Evolutionary conservation across 2,113 vertebrate genomes (phyloP).

Genomic region (Loxodonta africana): DNA sequence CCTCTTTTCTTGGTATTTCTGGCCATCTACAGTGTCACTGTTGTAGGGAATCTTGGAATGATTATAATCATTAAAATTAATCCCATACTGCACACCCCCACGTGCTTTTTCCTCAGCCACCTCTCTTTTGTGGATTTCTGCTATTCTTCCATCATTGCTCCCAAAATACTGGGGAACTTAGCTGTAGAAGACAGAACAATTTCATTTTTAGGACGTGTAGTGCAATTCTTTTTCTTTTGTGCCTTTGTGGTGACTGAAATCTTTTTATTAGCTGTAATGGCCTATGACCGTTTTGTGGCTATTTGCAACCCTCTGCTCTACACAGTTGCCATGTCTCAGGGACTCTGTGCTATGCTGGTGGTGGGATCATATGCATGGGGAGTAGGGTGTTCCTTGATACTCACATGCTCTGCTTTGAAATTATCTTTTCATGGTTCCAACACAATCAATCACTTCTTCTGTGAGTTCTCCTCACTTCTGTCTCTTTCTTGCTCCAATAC

Average conservation of each 20-base stretch:
- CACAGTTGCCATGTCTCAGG: constrained; percentile 62
- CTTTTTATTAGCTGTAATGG: constrained; percentile 69
- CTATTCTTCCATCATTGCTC: constrained; percentile 69
- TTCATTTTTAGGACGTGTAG: constrained; percentile 64
- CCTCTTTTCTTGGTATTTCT: constrained; percentile 68
- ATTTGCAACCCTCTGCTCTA: constrained; percentile 77
- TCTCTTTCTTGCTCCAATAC: constrained; percentile 76
- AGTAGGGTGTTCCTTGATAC: constrained; percentile 43
- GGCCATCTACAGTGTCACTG: constrained; percentile 40
- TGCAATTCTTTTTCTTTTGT: constrained; percentile 73
- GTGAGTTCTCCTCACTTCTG: constrained; percentile 78
- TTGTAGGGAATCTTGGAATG: constrained; percentile 72
- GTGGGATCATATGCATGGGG: constrained; percentile 1
- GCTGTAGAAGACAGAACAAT: constrained; percentile 55
- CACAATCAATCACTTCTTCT: constrained; percentile 79
- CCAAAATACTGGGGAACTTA: constrained; percentile 67
- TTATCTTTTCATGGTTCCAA: constrained; percentile 73
- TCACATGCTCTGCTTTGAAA: constrained; percentile 58
- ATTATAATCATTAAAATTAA: constrained; percentile 67
- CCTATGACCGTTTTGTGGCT: constrained; percentile 71
- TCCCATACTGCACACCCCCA: constrained; percentile 63
- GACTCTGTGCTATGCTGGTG: constrained; percentile 49
- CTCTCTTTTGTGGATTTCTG: constrained; percentile 77
- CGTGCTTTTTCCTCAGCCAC: constrained; percentile 79
- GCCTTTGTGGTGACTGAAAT: constrained; percentile 69